Conservation (phyloP, 1,140 invertebrate species). For the Fopius arisanus region DNA sequence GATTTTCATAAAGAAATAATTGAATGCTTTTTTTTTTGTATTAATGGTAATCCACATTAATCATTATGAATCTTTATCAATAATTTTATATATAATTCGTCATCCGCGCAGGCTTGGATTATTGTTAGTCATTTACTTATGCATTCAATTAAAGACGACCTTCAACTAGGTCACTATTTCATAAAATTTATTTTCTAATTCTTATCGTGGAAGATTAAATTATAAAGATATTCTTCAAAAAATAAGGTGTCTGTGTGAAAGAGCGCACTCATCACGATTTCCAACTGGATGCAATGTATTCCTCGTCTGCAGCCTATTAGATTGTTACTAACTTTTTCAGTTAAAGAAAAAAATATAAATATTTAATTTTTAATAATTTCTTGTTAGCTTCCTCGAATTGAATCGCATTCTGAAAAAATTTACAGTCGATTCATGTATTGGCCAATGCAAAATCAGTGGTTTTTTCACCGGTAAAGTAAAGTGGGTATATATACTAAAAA, state of each 20-base stretch:
- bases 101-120: not conserved
- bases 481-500: no score
- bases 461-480: no score
- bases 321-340: not conserved
- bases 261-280: conserved; percentile 30
- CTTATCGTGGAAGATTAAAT: conserved; percentile 25
- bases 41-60: not conserved
- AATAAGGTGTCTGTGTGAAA: conserved; percentile 37
- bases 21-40: not conserved
- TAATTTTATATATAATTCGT: not conserved
- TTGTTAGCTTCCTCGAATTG: conserved; percentile 9
- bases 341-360: conserved; percentile 29
- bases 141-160: not conserved
- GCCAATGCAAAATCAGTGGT: not conserved
- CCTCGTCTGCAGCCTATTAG: not conserved
- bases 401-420: no score
- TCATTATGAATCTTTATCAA: conserved; percentile 2
- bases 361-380: conserved; percentile 32
- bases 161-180: not conserved
- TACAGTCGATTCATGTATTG: no score
- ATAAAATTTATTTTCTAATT: conserved; percentile 5
- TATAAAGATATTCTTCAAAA: conserved; percentile 35
- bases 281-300: not conserved
- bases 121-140: not conserved
- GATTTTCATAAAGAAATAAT: conserved; percentile 4